Evolutionary conservation across 2,797 vertebrate genomes (phyloP).

Genomic region (Danio tinwini): DNA sequence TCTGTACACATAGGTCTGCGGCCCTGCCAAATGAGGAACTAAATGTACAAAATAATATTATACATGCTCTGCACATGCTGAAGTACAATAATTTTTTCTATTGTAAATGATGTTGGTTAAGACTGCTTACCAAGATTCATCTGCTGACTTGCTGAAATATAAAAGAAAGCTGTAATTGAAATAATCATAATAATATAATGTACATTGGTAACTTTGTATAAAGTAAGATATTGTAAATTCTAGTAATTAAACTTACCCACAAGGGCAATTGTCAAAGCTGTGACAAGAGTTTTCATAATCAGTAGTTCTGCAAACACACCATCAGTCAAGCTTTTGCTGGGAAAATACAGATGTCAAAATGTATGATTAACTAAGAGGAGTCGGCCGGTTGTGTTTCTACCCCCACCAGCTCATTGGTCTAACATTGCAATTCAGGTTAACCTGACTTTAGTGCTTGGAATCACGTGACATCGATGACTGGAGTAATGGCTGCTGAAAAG

Average conservation of each 20-base stretch:
- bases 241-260: conserved; percentile 62
- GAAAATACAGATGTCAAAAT: not conserved
- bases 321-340: conserved; percentile 40
- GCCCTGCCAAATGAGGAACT: conserved; percentile 73
- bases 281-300: conserved; percentile 62
- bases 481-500: no score
- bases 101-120: not conserved
- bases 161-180: conserved; percentile 19
- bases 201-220: not conserved
- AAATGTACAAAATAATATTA: conserved; percentile 5
- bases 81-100: not conserved
- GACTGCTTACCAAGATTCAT: conserved; percentile 68
- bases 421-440: not conserved
- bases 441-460: conserved; percentile 5
- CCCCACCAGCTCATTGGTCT: not conserved
- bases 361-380: conserved; percentile 54
- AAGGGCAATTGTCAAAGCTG: conserved; percentile 66
- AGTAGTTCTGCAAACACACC: not conserved
- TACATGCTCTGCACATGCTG: not conserved
- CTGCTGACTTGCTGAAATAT: conserved; percentile 68
- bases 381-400: not conserved
- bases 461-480: no score
- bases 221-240: no score
- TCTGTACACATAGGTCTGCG: conserved; percentile 75
- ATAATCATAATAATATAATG: not conserved